A percentile compares a stretch with the other conserved stretches of the same genome.
phyloP scores from a whole-genome alignment of 1,140 invertebrate genomes.

The Drosophila arizonae region DNA sequence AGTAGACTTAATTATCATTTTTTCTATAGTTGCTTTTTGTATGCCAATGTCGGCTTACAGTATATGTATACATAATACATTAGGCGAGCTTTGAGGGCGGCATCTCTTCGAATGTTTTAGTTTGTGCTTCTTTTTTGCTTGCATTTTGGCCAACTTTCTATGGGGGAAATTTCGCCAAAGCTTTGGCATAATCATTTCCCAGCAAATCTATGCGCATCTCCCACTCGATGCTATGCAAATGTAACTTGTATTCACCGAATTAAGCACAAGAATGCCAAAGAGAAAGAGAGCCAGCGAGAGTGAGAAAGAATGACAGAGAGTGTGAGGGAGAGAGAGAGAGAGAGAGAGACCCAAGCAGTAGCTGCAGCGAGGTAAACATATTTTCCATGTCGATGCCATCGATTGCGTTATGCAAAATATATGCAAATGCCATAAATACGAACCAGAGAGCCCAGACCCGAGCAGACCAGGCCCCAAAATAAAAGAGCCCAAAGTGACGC shows the following conservation, averaged over 20 bases:
- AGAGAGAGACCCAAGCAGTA: conserved; percentile 21
- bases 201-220: conserved; percentile 79
- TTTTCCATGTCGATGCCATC: conserved; percentile 82
- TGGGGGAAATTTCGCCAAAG: conserved; percentile 46
- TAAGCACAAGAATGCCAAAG: conserved; percentile 56
- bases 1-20: conserved; percentile 83
- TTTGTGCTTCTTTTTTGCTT: conserved; percentile 43
- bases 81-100: conserved; percentile 61
- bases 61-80: conserved; percentile 59
- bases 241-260: conserved; percentile 72
- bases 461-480: conserved; percentile 14
- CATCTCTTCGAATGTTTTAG: conserved; percentile 35
- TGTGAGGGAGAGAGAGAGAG: conserved; percentile 10
- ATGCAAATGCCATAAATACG: conserved; percentile 82
- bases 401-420: conserved; percentile 83
- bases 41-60: conserved; percentile 46
- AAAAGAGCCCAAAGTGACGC: conserved; percentile 34
- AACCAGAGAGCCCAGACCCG: conserved; percentile 19
- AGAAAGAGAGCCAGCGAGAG: conserved; percentile 8
- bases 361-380: conserved; percentile 65
- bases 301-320: neutral
- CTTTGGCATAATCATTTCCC: conserved; percentile 69
- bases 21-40: conserved; percentile 50
- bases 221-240: conserved; percentile 67
- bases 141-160: conserved; percentile 74